phyloP scores from a whole-genome alignment of 2,797 vertebrate genomes.

The Erpetoichthys calabaricus region DNA sequence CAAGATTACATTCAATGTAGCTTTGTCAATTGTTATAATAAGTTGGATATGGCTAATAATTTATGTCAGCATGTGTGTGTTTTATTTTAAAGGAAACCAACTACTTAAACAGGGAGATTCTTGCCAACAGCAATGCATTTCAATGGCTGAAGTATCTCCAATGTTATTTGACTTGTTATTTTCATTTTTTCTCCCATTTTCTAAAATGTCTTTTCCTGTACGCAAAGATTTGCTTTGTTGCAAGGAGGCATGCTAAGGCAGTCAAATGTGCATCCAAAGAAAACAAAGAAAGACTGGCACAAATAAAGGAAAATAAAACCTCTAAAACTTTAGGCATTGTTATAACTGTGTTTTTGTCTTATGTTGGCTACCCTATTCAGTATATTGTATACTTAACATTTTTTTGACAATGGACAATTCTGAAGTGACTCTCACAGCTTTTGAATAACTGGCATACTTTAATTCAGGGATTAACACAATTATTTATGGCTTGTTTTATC shows the following conservation, averaged over 20 bases:
- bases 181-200: constrained; percentile 28
- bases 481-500: too few relatives aligned
- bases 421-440: too few relatives aligned
- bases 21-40: constrained; percentile 21
- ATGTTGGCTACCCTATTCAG: constrained; percentile 35
- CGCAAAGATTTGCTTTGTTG: constrained; percentile 27
- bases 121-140: too few relatives aligned
- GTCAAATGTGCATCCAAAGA: too few relatives aligned
- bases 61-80: too few relatives aligned
- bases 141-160: constrained; percentile 12
- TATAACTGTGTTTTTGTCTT: constrained; percentile 29
- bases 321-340: constrained; percentile 31
- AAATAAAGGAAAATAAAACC: constrained; percentile 35
- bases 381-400: too few relatives aligned
- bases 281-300: constrained; percentile 1
- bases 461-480: too few relatives aligned
- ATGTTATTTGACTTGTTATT: constrained; percentile 24
- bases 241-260: constrained; percentile 28
- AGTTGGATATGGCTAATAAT: constrained; percentile 30
- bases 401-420: too few relatives aligned
- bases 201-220: constrained; percentile 30
- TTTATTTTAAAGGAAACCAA: too few relatives aligned
- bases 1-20: constrained; percentile 22
- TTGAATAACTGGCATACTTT: too few relatives aligned
- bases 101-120: too few relatives aligned